These are phyloP conservation scores for Melinaea menophilus DNA, from an alignment of 2,888 invertebrate genomes.

Conservation along the genomic window DNA sequence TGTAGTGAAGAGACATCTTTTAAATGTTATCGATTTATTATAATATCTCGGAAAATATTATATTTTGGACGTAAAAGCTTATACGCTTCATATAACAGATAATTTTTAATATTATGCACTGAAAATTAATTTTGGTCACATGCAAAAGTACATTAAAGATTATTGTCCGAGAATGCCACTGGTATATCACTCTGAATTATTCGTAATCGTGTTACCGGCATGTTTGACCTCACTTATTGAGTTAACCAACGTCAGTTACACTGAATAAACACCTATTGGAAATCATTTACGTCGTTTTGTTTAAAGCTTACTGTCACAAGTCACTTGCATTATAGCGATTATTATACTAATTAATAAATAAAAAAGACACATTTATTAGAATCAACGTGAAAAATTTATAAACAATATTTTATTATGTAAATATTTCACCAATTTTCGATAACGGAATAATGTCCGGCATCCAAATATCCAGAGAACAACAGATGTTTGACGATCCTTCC, in stretches of 20 bases:
- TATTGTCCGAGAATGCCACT: constrained; percentile 16
- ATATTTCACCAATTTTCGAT: constrained; percentile 50
- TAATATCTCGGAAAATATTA: no score
- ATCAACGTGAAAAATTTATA: constrained; percentile 12
- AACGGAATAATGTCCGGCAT: constrained; percentile 69
- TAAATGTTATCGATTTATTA: neutral
- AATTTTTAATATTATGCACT: no score
- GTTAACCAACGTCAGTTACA: constrained; percentile 30
- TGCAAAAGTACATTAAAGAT: neutral
- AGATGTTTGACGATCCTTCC: constrained; percentile 56
- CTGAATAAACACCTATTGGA: constrained; percentile 25
- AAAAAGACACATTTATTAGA: no score
- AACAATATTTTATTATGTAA: constrained; percentile 26
- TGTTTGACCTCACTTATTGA: constrained; percentile 37
- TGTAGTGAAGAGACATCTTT: neutral
- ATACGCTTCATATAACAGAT: no score
- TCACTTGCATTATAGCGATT: no score
- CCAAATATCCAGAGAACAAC: constrained; percentile 62
- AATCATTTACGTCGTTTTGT: constrained; percentile 18
- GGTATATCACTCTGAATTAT: constrained; percentile 29
- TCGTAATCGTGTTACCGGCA: constrained; percentile 33
- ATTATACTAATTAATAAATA: no score
- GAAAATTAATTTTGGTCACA: no score
- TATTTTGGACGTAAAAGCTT: no score
- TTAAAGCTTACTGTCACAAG: no score